Conservation (phyloP, 2,797 vertebrate genomes). For the Macrochelys suwanniensis region DNA sequence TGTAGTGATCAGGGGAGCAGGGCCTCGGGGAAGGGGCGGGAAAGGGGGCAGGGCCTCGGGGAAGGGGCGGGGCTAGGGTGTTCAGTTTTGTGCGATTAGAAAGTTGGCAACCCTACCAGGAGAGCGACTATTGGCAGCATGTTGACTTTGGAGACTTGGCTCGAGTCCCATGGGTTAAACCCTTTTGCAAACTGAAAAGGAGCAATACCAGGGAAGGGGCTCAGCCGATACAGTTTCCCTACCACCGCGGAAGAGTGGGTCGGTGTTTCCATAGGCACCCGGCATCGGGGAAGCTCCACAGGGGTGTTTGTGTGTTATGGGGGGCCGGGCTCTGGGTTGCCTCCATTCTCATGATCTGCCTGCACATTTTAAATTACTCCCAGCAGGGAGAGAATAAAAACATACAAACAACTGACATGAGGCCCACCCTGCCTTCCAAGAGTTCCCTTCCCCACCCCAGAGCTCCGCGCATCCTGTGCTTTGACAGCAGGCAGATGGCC, state of each 20-base stretch:
- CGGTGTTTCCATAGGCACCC: not conserved
- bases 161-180: not conserved
- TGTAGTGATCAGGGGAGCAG: too few relatives aligned
- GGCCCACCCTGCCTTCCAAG: not conserved
- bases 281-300: fast-evolving
- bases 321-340: not conserved
- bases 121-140: not conserved
- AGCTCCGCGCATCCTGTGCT: not conserved
- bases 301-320: not conserved
- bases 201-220: not conserved
- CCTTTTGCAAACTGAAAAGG: not conserved
- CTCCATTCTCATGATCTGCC: not conserved
- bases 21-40: too few relatives aligned
- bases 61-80: too few relatives aligned
- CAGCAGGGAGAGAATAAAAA: not conserved
- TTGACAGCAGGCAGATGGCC: not conserved
- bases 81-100: too few relatives aligned
- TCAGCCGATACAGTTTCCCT: not conserved
- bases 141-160: not conserved
- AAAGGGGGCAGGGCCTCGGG: too few relatives aligned
- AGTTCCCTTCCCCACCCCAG: not conserved
- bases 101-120: not conserved
- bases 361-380: not conserved
- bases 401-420: not conserved
- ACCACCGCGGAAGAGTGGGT: not conserved